Conservation (phyloP, 2,797 vertebrate species). For the Limosa lapponica region DNA sequence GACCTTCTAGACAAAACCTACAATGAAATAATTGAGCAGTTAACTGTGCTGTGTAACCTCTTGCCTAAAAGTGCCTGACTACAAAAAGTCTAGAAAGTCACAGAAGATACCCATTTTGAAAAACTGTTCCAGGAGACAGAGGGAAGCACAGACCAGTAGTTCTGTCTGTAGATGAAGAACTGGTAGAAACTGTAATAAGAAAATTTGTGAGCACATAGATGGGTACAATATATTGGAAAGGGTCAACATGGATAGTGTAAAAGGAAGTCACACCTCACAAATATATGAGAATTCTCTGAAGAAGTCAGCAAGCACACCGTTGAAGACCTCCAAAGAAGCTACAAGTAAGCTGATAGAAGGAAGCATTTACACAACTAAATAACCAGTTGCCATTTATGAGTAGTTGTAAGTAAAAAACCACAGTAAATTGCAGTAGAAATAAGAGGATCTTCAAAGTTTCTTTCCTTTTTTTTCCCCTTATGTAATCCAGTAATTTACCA, state of each 20-base stretch:
- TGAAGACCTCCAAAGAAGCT: not conserved
- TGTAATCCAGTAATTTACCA: not conserved
- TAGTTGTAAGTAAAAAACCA: not conserved
- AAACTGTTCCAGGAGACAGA: not conserved
- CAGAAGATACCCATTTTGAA: rapidly evolving
- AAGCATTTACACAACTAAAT: not conserved
- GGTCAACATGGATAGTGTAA: not conserved
- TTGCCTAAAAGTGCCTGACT: not conserved
- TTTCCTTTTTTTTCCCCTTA: not conserved
- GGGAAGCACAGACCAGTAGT: not conserved
- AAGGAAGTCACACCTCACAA: not conserved
- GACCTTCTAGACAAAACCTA: not conserved
- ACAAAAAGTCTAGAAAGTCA: not conserved
- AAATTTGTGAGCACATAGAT: not conserved
- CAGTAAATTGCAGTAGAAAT: not conserved
- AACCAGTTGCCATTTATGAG: not conserved
- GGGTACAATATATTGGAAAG: not conserved
- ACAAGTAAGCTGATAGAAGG: not conserved
- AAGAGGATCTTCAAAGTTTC: not conserved
- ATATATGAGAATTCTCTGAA: not conserved
- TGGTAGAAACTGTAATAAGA: not conserved
- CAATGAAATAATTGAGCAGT: not conserved
- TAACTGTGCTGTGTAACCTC: not conserved
- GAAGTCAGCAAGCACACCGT: not conserved
- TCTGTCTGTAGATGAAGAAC: not conserved